These are phyloP conservation scores for Pogonophryne albipinna DNA, from an alignment of 2,797 vertebrate genomes.

Conservation along the genomic window DNA sequence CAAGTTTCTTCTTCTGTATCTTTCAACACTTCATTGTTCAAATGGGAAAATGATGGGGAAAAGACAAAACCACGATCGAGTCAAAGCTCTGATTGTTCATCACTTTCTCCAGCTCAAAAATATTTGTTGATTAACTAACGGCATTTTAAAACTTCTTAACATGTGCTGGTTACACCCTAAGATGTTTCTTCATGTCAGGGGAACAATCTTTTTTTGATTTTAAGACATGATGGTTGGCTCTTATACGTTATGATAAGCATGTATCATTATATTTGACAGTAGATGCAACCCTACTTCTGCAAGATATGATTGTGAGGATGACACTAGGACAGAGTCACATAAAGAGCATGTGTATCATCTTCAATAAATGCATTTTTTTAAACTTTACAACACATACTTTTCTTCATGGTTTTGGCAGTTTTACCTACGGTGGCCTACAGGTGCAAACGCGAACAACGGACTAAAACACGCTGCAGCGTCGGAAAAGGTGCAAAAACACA, in stretches of 20 bases:
- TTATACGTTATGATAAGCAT: background rate
- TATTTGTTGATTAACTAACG: background rate
- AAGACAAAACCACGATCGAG: conserved; percentile 5
- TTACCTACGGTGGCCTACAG: background rate
- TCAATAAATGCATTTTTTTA: background rate
- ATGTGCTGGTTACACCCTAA: background rate
- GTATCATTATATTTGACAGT: background rate
- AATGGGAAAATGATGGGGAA: conserved; percentile 23
- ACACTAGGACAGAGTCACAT: background rate
- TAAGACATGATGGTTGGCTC: background rate
- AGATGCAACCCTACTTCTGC: background rate
- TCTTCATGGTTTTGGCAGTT: conserved; percentile 25
- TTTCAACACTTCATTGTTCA: conserved; percentile 66
- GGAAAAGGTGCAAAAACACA: too few relatives aligned
- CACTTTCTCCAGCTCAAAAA: conserved; percentile 18
- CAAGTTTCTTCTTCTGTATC: conserved; percentile 67
- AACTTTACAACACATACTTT: background rate
- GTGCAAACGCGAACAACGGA: too few relatives aligned
- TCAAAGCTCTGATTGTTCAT: conserved; percentile 26
- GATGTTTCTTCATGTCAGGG: conserved; percentile 23
- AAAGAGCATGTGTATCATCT: background rate
- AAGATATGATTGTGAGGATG: conserved; percentile 3
- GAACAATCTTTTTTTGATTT: background rate
- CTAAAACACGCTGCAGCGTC: too few relatives aligned
- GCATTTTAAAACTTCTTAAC: too few relatives aligned